Conservation (phyloP, 2,113 vertebrate species). For the Pluvianellus socialis region DNA sequence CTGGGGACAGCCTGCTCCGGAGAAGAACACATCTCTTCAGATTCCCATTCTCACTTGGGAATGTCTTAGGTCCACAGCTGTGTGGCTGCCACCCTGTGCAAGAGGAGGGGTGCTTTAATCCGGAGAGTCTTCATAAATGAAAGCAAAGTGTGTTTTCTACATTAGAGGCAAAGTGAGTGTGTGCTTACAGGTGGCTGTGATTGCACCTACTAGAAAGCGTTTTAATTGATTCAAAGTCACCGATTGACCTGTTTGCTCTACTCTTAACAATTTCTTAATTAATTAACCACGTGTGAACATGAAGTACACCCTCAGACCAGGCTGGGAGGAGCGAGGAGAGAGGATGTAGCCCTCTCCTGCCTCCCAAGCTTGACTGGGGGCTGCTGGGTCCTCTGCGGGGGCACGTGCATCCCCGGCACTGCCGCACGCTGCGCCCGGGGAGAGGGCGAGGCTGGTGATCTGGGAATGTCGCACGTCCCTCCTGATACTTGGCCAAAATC, state of each 20-base stretch:
- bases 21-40: accelerated
- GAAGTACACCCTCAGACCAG: neutral
- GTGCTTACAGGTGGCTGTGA: neutral
- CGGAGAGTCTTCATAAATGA: neutral
- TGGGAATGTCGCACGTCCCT: accelerated
- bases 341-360: neutral
- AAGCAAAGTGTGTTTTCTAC: neutral
- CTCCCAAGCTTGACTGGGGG: too few species aligned
- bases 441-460: neutral
- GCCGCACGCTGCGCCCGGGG: neutral
- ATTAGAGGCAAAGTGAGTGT: neutral
- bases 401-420: neutral
- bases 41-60: neutral
- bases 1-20: neutral
- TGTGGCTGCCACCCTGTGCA: neutral
- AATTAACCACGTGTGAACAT: accelerated
- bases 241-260: neutral
- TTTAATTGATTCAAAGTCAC: neutral
- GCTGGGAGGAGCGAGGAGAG: neutral
- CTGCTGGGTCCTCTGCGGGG: neutral
- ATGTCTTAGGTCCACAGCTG: neutral
- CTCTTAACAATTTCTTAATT: neutral
- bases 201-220: neutral
- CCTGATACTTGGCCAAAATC: neutral
- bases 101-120: neutral